Percentiles rank a stretch among this genome's conserved stretches.
Conservation (phyloP, 2,797 vertebrate genomes). For the Accipiter superciliosus region DNA sequence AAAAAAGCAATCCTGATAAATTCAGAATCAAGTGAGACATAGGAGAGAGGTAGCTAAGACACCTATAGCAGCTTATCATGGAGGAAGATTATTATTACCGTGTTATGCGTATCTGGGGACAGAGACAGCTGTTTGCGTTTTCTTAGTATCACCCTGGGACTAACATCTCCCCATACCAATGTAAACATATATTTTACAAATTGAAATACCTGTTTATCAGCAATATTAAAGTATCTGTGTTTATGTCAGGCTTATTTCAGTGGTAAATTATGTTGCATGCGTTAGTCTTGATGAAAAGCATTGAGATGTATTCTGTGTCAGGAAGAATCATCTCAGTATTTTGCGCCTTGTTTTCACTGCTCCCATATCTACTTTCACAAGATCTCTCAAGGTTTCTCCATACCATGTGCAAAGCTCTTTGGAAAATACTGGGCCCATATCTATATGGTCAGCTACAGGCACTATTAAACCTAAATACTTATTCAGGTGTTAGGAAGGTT, state of each 20-base stretch:
- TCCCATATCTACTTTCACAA: neutral
- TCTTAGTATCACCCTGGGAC: slow-evolving; percentile 29
- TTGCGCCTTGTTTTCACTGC: neutral
- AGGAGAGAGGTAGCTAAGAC: neutral
- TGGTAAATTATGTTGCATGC: neutral
- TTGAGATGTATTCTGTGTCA: too few relatives aligned
- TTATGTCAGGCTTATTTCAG: neutral
- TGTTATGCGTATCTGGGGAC: slow-evolving; percentile 39
- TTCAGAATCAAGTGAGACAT: neutral
- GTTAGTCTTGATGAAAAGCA: neutral
- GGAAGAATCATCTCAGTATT: neutral
- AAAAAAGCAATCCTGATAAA: neutral
- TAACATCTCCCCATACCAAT: slow-evolving; percentile 13
- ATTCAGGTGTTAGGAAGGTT: neutral
- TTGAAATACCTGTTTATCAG: slow-evolving; percentile 21
- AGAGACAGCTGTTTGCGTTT: slow-evolving; percentile 30
- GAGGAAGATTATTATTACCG: slow-evolving; percentile 49
- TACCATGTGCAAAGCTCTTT: neutral
- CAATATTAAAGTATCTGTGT: neutral
- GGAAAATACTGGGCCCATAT: neutral
- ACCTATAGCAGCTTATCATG: slow-evolving; percentile 53
- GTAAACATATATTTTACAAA: slow-evolving; percentile 22
- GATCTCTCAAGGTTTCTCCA: neutral
- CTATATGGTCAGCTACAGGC: neutral
- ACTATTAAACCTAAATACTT: neutral